Conservation (phyloP, 1,140 invertebrate species). For the Zaprionus inermis region DNA sequence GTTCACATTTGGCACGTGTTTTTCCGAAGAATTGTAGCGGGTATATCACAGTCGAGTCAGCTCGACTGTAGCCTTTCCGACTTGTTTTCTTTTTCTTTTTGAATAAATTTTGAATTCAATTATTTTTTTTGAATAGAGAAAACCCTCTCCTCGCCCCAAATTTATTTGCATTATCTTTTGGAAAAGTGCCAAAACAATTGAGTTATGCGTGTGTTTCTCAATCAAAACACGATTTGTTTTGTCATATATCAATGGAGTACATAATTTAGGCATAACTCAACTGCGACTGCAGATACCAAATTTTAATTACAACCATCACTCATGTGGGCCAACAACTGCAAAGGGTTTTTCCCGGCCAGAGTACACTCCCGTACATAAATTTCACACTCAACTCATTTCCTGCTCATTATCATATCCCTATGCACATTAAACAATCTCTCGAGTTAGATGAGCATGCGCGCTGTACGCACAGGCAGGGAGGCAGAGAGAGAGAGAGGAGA, state of each 20-base stretch:
- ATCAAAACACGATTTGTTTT: constrained; percentile 49
- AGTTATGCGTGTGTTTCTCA: constrained; percentile 38
- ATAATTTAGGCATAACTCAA: constrained; percentile 55
- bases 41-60: too few species aligned
- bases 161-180: constrained; percentile 19
- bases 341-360: constrained; percentile 22
- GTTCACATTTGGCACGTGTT: too few species aligned
- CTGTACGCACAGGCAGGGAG: neutral
- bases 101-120: too few species aligned
- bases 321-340: constrained; percentile 48
- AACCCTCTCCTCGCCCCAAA: neutral
- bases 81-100: too few species aligned
- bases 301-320: constrained; percentile 75
- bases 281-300: constrained; percentile 36
- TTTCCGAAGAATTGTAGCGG: too few species aligned
- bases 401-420: constrained; percentile 77
- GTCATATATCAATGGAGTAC: constrained; percentile 38
- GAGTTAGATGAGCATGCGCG: constrained; percentile 52
- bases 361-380: constrained; percentile 76
- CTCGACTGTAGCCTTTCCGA: too few species aligned
- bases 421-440: constrained; percentile 61
- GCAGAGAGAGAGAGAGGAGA: neutral
- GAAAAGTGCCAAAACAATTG: constrained; percentile 4
- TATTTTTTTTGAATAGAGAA: neutral
- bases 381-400: constrained; percentile 81